These are phyloP conservation scores for Esox niger DNA, from an alignment of 2,113 vertebrate genomes.

Conservation along the genomic window DNA sequence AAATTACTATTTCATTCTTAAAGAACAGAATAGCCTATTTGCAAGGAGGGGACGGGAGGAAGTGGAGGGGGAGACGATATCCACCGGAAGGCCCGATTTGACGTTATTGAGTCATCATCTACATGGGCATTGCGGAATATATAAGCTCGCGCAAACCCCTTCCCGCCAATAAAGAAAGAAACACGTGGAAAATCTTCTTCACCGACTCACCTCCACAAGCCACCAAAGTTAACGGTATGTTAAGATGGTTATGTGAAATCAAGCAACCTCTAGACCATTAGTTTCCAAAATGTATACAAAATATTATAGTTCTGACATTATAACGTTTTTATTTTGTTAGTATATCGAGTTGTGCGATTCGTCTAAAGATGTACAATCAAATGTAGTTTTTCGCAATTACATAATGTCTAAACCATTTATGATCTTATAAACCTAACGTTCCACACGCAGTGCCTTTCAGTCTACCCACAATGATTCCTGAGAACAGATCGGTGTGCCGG, in stretches of 20 bases:
- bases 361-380: too few species aligned
- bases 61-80: conserved; percentile 16
- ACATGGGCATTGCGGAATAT: conserved; percentile 38
- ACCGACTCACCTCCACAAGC: conserved; percentile 47
- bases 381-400: not conserved
- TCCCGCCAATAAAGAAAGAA: conserved; percentile 33
- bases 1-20: conserved; percentile 29
- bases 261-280: not conserved
- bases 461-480: conserved; percentile 26
- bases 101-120: conserved; percentile 64
- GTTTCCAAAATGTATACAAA: not conserved
- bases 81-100: conserved; percentile 35
- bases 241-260: not conserved
- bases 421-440: not conserved
- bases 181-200: conserved; percentile 30
- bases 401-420: not conserved
- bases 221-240: conserved; percentile 65
- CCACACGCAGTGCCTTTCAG: conserved; percentile 41
- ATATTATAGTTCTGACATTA: not conserved
- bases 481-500: conserved; percentile 23
- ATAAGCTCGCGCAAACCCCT: conserved; percentile 55
- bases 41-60: conserved; percentile 30
- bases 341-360: too few species aligned
- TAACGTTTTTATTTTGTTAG: not conserved
- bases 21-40: conserved; percentile 19